Conservation (phyloP, 2,113 vertebrate genomes). For the Misgurnus anguillicaudatus region DNA sequence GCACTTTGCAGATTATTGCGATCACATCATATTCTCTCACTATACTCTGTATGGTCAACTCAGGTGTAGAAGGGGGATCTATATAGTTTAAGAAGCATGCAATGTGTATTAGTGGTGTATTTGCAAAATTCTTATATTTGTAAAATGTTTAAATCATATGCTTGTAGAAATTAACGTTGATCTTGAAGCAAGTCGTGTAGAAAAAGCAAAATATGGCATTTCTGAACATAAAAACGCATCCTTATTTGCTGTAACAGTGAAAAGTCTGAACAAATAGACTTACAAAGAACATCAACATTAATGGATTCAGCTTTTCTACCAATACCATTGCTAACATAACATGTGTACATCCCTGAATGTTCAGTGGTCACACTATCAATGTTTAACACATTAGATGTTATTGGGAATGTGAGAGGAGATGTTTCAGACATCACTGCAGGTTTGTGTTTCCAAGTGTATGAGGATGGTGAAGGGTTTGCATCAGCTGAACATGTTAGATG, state of each 20-base stretch:
- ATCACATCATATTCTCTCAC: slow-evolving; percentile 46
- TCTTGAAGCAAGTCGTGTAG: too few species aligned
- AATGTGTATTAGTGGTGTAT: neutral
- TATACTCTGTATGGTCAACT: slow-evolving; percentile 34
- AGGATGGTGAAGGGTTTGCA: neutral
- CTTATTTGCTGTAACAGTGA: neutral
- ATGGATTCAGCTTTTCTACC: neutral
- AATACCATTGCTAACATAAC: slow-evolving; percentile 49
- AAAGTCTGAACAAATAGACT: slow-evolving; percentile 51
- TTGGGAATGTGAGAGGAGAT: neutral
- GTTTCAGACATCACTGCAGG: too few species aligned
- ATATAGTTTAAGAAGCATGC: slow-evolving; percentile 29
- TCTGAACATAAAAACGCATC: neutral
- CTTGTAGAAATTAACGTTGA: neutral
- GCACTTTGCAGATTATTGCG: slow-evolving; percentile 52
- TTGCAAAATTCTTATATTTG: neutral
- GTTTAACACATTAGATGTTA: rapidly evolving
- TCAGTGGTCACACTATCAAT: neutral
- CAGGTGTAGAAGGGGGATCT: slow-evolving; percentile 62
- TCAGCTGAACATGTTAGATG: slow-evolving; percentile 36
- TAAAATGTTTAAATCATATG: neutral
- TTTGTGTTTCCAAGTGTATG: slow-evolving; percentile 55
- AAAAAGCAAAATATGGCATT: too few species aligned
- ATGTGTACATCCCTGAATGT: slow-evolving; percentile 61
- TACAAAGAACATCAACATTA: slow-evolving; percentile 60